These are phyloP conservation scores for Jordanella pulchra DNA, from an alignment of 2,797 vertebrate species.

Conservation along the genomic window DNA sequence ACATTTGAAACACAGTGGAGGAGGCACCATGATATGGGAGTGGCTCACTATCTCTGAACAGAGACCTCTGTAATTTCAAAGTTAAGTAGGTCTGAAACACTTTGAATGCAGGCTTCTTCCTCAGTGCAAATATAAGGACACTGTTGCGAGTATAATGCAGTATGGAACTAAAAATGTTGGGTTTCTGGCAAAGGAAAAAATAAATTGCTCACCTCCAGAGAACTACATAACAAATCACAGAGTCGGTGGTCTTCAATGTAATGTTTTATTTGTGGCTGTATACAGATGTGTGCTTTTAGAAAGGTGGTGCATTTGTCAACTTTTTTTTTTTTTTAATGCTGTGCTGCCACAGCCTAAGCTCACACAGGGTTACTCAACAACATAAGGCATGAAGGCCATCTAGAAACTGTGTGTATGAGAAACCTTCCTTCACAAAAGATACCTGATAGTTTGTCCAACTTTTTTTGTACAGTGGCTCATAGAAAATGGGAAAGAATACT, in stretches of 20 bases:
- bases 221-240: constrained; percentile 42
- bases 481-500: constrained; percentile 12
- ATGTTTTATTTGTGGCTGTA: constrained; percentile 49
- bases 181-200: constrained; percentile 14
- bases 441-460: constrained; percentile 9
- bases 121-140: constrained; percentile 25
- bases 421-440: constrained; percentile 9
- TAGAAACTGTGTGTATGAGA: neutral
- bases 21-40: neutral
- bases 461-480: constrained; percentile 16
- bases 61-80: neutral
- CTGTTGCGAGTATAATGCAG: constrained; percentile 7
- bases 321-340: constrained; percentile 17
- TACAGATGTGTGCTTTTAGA: constrained; percentile 46
- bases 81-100: neutral
- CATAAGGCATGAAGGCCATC: constrained; percentile 13
- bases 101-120: constrained; percentile 19
- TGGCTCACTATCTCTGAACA: neutral
- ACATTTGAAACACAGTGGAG: neutral
- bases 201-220: neutral
- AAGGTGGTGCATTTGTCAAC: constrained; percentile 26
- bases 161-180: constrained; percentile 19
- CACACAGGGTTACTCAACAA: constrained; percentile 11
- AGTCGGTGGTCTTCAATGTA: constrained; percentile 38
- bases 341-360: constrained; percentile 8